These are phyloP conservation scores for Semaprochilodus insignis DNA, from an alignment of 2,797 vertebrate genomes.

Conservation along the genomic window DNA sequence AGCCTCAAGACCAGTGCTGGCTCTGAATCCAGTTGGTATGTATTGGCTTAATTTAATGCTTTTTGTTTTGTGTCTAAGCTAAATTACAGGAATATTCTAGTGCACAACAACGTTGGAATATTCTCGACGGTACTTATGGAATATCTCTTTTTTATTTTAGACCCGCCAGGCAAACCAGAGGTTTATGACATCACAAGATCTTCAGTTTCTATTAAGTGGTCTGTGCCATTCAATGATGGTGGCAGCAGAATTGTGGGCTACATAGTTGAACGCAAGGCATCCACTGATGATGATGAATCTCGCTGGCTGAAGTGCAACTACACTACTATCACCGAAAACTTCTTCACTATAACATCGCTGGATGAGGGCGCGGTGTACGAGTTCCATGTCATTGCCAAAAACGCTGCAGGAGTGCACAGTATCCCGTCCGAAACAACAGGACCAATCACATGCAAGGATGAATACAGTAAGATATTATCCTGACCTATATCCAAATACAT, in stretches of 20 bases:
- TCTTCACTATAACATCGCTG: conserved; percentile 89
- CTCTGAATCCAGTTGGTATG: conserved; percentile 97
- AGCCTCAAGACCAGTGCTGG: conserved; percentile 92
- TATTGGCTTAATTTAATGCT: neutral
- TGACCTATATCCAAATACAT: neutral
- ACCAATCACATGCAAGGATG: conserved; percentile 93
- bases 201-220: conserved; percentile 92
- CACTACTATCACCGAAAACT: conserved; percentile 93
- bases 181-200: conserved; percentile 93
- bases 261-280: conserved; percentile 91
- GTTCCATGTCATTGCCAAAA: conserved; percentile 93
- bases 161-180: conserved; percentile 93
- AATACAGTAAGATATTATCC: conserved; percentile 87
- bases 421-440: conserved; percentile 92
- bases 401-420: conserved; percentile 93
- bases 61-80: neutral
- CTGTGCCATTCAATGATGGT: conserved; percentile 90
- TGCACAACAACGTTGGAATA: too few species aligned
- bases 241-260: conserved; percentile 96
- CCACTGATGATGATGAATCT: conserved; percentile 88
- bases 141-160: conserved; percentile 65
- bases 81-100: neutral
- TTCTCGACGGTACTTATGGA: too few species aligned
- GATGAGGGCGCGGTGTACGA: conserved; percentile 91
- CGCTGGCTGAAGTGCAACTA: conserved; percentile 99